phyloP scores from a whole-genome alignment of 2,888 invertebrate species.

The Eucriotettix oculatus region DNA sequence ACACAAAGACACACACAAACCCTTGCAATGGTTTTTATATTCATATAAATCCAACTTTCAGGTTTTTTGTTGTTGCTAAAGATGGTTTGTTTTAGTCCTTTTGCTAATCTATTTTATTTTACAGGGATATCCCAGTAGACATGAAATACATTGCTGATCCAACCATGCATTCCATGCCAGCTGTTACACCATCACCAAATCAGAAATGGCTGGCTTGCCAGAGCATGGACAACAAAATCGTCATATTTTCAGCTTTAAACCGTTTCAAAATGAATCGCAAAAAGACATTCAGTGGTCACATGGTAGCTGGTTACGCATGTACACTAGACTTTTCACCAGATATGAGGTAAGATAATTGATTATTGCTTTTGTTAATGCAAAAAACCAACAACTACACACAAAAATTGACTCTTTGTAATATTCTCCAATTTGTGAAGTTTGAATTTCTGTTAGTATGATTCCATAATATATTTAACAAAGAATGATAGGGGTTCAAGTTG shows the following conservation, averaged over 20 bases:
- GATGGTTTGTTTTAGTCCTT: neutral
- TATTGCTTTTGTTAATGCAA: too few relatives aligned
- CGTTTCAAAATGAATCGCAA: slow-evolving; percentile 96
- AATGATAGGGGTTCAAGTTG: too few relatives aligned
- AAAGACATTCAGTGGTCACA: slow-evolving; percentile 94
- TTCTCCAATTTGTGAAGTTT: too few relatives aligned
- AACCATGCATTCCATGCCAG: slow-evolving; percentile 97
- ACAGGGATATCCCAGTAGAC: slow-evolving; percentile 82
- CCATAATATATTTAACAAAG: too few relatives aligned
- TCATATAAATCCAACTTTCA: too few relatives aligned
- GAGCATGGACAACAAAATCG: slow-evolving; percentile 97
- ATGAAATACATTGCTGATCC: slow-evolving; percentile 99
- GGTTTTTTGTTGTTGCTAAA: too few relatives aligned
- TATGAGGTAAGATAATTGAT: slow-evolving; percentile 54
- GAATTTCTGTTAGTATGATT: too few relatives aligned
- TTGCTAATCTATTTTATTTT: slow-evolving; percentile 3
- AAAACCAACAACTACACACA: too few relatives aligned
- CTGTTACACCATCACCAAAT: slow-evolving; percentile 88
- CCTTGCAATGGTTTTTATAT: too few relatives aligned
- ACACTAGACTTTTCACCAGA: slow-evolving; percentile 94
- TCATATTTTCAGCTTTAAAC: slow-evolving; percentile 94
- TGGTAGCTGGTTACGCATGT: slow-evolving; percentile 99
- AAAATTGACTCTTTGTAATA: too few relatives aligned
- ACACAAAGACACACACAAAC: too few relatives aligned
- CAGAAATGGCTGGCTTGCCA: slow-evolving; percentile 99